Base-by-base conservation (phyloP, 1,140 invertebrate genomes). In the Neodiprion virginianus region DNA sequence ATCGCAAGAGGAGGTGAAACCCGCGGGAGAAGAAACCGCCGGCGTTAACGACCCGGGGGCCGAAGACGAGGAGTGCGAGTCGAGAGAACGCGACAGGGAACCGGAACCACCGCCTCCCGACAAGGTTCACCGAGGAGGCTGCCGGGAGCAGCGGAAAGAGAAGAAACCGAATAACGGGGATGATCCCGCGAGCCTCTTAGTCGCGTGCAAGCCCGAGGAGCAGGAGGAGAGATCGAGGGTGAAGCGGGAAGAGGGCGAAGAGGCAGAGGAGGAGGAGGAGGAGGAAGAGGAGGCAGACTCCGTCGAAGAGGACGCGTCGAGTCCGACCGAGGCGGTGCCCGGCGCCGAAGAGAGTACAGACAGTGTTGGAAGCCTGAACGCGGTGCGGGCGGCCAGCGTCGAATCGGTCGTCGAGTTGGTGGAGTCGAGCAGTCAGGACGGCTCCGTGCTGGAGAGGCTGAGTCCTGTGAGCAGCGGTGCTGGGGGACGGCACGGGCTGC, bases 381-480 rank as follows among this genome's bases (percentile, higher is more conserved):
- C 23, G 17, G 67, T 69, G 17, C 67, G 71, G 23, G 74, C 70
- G n/a, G 70, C 69, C 14, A 75, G 73, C 74, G 75, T 75, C 28
- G 77, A 73, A 69, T 69, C 74, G 67, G 74, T 69, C 71, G 82
- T 80, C 73, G 79, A 84, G 75, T 75, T 81, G 75, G 76, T 83
- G 75, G 83, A 85, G 79, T 81, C 81, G 72, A 81, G 80, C 73
- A 83, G 83, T 84, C 82, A 83, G 75, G 85, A 86, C 76, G 78
- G 84, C 86, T 78, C 81, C 86, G 86, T 87, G 85, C 86, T 88
- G 86, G 86, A 88, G 85, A 88, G 86, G 78, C 82, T 88, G 85
- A 87, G 85, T 82, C 86, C 87, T 66, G 72, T 88, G 80, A 82
- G 79, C 75, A 78, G 80, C 77, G 82, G 78, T 80, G 84, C 77